Evolutionary conservation across 2,888 invertebrate genomes (phyloP).

Genomic region (Gymnoscelis rufifasciata): DNA sequence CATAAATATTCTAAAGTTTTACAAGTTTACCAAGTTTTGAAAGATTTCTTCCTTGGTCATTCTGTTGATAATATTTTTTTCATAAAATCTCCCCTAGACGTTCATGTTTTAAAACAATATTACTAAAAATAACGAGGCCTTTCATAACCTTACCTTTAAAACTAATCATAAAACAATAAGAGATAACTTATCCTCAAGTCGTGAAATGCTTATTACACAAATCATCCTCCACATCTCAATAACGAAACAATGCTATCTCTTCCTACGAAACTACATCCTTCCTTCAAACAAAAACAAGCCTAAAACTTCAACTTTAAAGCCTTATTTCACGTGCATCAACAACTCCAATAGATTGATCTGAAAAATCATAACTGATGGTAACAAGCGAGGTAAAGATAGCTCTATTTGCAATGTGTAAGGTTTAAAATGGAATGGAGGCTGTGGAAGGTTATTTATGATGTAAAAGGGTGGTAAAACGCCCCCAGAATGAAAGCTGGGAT

Average conservation of each 20-base stretch:
- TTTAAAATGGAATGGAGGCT: constrained; percentile 31
- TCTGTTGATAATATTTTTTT: no score
- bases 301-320: constrained; percentile 23
- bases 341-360: constrained; percentile 24
- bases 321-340: constrained; percentile 26
- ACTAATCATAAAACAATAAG: constrained; percentile 26
- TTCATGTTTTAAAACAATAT: no score
- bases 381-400: constrained; percentile 31
- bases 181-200: constrained; percentile 33
- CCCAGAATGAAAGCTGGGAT: constrained; percentile 48
- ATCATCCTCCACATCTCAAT: constrained; percentile 66
- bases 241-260: constrained; percentile 63
- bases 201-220: constrained; percentile 56
- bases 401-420: constrained; percentile 33
- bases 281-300: constrained; percentile 31
- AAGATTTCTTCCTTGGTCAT: no score
- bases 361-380: constrained; percentile 29
- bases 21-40: no score
- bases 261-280: constrained; percentile 27
- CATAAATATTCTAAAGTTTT: no score
- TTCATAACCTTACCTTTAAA: constrained; percentile 5
- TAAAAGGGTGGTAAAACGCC: constrained; percentile 56
- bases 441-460: constrained; percentile 48
- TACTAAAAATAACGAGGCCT: no score
- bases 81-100: no score